Percentiles rank a stretch among this genome's conserved stretches.
phyloP scores from a whole-genome alignment of 2,113 vertebrate species.

The Cettia cetti region DNA sequence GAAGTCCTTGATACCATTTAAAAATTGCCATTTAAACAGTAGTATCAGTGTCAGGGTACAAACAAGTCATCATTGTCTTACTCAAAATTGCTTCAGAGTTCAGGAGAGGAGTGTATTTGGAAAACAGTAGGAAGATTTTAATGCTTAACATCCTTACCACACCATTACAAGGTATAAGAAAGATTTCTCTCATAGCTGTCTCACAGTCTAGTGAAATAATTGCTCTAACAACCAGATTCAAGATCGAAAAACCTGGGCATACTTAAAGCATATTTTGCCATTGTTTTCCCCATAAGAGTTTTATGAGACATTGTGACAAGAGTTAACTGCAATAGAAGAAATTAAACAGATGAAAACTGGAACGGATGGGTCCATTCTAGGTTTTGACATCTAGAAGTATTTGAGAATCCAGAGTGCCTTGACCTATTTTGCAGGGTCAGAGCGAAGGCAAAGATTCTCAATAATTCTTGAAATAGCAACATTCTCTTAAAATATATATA shows the following conservation, averaged over 20 bases:
- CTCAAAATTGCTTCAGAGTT: neutral
- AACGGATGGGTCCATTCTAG: neutral
- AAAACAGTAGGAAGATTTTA: neutral
- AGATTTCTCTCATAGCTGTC: neutral
- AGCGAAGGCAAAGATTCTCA: neutral
- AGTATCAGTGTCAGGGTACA: neutral
- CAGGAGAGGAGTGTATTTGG: neutral
- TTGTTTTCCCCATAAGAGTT: neutral
- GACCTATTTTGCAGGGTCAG: neutral
- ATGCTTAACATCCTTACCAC: neutral
- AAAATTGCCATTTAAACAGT: neutral
- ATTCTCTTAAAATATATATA: neutral
- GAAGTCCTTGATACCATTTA: neutral
- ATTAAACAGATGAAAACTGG: neutral
- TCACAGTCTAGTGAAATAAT: neutral
- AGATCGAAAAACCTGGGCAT: neutral
- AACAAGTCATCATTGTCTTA: neutral
- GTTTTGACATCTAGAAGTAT: neutral
- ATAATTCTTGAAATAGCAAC: neutral
- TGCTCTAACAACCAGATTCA: neutral
- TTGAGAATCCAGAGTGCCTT: neutral
- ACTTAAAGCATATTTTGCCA: neutral
- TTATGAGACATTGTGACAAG: neutral
- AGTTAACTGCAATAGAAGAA: neutral
- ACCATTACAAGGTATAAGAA: neutral